Percentiles rank a stretch among this genome's conserved stretches.
phyloP scores from a whole-genome alignment of 2,888 invertebrate genomes.

The Phragmatobia fuliginosa region DNA sequence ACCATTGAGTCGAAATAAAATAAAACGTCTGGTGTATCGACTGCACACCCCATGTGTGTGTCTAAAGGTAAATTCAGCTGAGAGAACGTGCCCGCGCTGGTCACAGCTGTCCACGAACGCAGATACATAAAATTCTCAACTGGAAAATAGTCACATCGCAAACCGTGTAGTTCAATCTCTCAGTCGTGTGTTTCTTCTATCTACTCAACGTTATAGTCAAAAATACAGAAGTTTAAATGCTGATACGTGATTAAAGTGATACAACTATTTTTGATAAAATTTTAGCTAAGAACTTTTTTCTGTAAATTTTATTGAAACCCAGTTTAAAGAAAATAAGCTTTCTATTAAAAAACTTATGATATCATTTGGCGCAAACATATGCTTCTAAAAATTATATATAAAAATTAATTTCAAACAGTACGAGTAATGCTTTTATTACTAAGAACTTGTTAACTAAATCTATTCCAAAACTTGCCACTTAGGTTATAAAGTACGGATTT shows the following conservation, averaged over 20 bases:
- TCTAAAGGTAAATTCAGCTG: conserved; percentile 23
- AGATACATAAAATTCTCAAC: conserved; percentile 46
- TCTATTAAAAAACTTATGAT: too few relatives aligned
- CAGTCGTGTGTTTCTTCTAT: conserved; percentile 38
- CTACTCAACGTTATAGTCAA: conserved; percentile 19
- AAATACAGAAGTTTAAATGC: conserved; percentile 19
- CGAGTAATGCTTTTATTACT: neutral
- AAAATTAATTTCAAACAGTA: neutral
- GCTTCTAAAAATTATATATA: too few relatives aligned
- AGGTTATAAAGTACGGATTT: neutral
- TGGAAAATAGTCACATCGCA: conserved; percentile 52
- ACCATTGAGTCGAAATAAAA: neutral
- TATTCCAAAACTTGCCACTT: neutral
- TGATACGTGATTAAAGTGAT: too few relatives aligned
- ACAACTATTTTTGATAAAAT: too few relatives aligned
- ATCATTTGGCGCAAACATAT: too few relatives aligned
- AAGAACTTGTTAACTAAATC: neutral
- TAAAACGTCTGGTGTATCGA: neutral
- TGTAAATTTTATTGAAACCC: too few relatives aligned
- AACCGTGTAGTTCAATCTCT: conserved; percentile 48
- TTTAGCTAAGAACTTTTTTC: too few relatives aligned
- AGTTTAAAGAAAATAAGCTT: too few relatives aligned
- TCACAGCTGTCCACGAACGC: conserved; percentile 49
- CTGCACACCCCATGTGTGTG: neutral
- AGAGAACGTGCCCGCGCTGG: conserved; percentile 36